Percentiles rank a stretch among this genome's conserved stretches.
phyloP scores from a whole-genome alignment of 2,113 vertebrate genomes.

The Polyodon spathula region DNA sequence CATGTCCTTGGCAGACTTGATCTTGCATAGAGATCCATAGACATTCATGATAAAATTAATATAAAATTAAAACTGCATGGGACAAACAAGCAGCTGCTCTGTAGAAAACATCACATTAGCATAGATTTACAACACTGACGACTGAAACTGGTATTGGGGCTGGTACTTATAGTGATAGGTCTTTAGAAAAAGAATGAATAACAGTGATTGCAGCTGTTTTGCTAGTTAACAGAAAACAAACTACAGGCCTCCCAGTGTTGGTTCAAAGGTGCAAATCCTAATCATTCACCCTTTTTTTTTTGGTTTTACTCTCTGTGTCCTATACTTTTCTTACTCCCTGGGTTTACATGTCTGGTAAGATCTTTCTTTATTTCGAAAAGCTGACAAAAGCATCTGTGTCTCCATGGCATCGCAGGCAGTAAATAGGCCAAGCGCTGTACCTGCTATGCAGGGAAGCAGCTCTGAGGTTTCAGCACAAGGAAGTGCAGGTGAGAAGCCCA shows the following conservation, averaged over 20 bases:
- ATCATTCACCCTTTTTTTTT: constrained; percentile 11
- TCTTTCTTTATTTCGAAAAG: constrained; percentile 40
- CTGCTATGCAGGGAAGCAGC: constrained; percentile 30
- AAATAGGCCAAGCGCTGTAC: constrained; percentile 40
- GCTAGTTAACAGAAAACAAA: no score
- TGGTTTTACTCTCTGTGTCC: constrained; percentile 21
- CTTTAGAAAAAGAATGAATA: no score
- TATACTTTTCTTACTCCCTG: constrained; percentile 24
- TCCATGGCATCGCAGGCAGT: constrained; percentile 26
- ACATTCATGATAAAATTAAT: no score
- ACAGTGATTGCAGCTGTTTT: no score
- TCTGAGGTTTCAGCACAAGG: constrained; percentile 25
- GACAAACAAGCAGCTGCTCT: no score
- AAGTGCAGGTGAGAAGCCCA: constrained; percentile 29
- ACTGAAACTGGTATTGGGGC: no score
- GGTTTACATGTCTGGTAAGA: constrained; percentile 32
- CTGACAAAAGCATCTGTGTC: constrained; percentile 42
- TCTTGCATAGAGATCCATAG: background rate
- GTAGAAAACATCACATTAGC: no score
- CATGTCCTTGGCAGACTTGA: background rate
- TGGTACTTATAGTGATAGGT: no score
- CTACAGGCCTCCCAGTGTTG: no score
- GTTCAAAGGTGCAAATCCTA: background rate
- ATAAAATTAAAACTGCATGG: no score
- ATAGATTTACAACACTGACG: no score